These are phyloP conservation scores for Empidonax traillii DNA, from an alignment of 2,113 vertebrate genomes.

Conservation along the genomic window DNA sequence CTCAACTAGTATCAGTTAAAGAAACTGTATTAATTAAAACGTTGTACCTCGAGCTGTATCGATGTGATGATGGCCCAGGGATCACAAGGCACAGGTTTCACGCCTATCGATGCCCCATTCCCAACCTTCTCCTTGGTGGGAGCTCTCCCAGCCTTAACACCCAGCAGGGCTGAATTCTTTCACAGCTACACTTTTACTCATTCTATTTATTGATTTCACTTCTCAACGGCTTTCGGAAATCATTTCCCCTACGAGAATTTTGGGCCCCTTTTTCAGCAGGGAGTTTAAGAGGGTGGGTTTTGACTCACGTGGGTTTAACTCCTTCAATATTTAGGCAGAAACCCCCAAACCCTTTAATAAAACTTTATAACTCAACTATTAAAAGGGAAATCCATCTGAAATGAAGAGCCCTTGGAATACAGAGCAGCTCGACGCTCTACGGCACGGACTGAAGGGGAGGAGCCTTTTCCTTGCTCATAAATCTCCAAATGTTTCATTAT, in stretches of 20 bases:
- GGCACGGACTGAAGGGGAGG: not conserved
- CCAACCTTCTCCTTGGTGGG: not conserved
- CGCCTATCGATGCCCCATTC: not conserved
- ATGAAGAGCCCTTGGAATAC: not conserved
- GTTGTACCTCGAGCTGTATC: too few species aligned
- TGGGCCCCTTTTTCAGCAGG: not conserved
- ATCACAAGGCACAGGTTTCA: not conserved
- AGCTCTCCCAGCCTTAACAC: not conserved
- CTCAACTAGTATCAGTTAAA: not conserved
- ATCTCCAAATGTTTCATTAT: not conserved
- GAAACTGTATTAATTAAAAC: not conserved
- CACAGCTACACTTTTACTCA: not conserved
- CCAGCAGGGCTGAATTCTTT: not conserved
- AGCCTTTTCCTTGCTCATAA: not conserved
- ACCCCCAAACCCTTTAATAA: not conserved
- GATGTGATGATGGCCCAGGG: not conserved
- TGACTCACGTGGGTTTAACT: not conserved
- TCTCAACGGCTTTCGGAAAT: not conserved
- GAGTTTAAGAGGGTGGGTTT: not conserved
- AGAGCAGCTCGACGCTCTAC: not conserved
- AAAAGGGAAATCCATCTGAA: not conserved
- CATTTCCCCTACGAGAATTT: not conserved
- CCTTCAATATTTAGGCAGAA: not conserved
- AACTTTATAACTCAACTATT: not conserved
- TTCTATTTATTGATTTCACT: not conserved